Conservation (phyloP, 2,888 invertebrate genomes). For the Rhogogaster chlorosoma region DNA sequence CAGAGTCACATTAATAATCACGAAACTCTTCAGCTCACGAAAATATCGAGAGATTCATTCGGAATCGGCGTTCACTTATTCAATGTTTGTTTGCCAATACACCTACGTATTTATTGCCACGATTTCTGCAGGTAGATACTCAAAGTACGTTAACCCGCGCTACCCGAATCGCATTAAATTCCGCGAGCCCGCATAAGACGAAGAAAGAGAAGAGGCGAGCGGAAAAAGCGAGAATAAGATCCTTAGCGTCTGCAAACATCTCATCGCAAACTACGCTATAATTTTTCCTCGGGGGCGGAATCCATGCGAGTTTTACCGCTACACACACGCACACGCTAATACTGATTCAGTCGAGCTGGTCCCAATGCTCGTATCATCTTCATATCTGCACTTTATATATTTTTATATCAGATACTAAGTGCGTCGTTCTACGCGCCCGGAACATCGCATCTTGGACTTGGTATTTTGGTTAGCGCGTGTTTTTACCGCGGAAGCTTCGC, state of each 20-base stretch:
- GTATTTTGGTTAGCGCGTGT: constrained; percentile 37
- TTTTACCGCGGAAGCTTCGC: constrained; percentile 52
- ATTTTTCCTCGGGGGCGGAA: constrained; percentile 25
- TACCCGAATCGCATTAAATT: constrained; percentile 12
- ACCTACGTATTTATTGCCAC: not conserved
- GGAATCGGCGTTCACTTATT: not conserved
- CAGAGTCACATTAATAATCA: not conserved
- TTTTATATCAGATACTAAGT: constrained; percentile 52
- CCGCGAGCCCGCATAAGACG: not conserved
- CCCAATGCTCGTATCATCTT: constrained; percentile 46
- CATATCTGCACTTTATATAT: constrained; percentile 51
- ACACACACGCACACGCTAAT: not conserved
- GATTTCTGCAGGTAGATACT: not conserved
- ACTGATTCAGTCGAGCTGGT: not conserved
- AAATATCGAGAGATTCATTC: not conserved
- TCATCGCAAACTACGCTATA: constrained; percentile 46
- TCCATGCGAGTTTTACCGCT: not conserved
- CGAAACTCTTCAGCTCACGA: not conserved
- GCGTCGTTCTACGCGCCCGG: constrained; percentile 40
- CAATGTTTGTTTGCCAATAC: not conserved
- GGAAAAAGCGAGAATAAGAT: constrained; percentile 36
- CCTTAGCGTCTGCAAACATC: constrained; percentile 42
- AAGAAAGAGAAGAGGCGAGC: not conserved
- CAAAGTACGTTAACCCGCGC: constrained; percentile 30
- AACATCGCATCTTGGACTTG: constrained; percentile 23